These are phyloP conservation scores for Salvelinus alpinus DNA, from an alignment of 2,113 vertebrate genomes.

Conservation along the genomic window DNA sequence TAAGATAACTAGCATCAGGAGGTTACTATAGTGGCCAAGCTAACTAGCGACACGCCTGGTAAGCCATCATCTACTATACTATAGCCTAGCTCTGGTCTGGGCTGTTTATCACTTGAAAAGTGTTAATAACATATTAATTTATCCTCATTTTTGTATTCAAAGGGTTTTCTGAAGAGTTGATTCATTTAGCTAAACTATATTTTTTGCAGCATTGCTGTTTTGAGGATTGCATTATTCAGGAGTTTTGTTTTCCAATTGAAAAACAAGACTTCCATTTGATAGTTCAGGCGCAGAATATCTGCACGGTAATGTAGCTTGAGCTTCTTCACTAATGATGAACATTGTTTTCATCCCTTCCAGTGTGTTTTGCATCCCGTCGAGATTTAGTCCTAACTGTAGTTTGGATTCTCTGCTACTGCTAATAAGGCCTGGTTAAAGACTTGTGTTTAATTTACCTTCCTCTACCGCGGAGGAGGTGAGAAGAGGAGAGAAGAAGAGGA, in stretches of 20 bases:
- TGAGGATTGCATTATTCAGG: not conserved
- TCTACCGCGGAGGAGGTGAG: not conserved
- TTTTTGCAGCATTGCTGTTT: no score
- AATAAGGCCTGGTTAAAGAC: conserved; percentile 11
- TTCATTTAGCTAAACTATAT: no score
- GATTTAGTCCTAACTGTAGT: not conserved
- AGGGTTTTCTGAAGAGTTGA: no score
- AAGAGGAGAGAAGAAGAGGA: conserved; percentile 7
- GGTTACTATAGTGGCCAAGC: no score
- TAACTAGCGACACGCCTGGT: no score
- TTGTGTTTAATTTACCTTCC: conserved; percentile 15
- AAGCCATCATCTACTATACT: no score
- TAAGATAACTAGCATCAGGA: no score
- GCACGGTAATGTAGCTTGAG: not conserved
- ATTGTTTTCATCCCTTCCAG: not conserved
- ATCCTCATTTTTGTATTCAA: no score
- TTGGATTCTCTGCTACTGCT: not conserved
- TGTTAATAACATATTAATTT: no score
- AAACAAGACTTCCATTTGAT: not conserved
- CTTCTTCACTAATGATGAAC: not conserved
- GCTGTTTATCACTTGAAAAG: no score
- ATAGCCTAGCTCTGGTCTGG: no score
- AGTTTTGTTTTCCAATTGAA: not conserved
- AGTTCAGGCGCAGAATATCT: no score
- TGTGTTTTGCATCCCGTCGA: not conserved